Conservation (phyloP, 2,797 vertebrate species). For the Hyperoplus lanceolatus region DNA sequence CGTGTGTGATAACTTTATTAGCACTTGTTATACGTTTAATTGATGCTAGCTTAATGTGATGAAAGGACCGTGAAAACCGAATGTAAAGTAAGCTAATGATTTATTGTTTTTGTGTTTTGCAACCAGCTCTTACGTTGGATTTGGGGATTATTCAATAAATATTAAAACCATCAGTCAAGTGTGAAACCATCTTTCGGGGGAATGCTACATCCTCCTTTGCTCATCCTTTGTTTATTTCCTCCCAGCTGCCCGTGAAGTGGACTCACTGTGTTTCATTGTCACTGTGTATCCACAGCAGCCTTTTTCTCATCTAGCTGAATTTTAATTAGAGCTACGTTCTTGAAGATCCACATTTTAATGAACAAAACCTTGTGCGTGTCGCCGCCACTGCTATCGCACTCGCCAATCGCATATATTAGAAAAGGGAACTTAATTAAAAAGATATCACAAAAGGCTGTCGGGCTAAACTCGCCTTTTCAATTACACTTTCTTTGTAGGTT, state of each 20-base stretch:
- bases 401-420: constrained; percentile 70
- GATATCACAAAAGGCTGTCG: constrained; percentile 82
- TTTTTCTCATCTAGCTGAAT: constrained; percentile 63
- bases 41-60: too few species aligned
- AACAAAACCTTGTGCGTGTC: constrained; percentile 72
- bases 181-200: too few species aligned
- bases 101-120: too few species aligned
- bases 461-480: constrained; percentile 81
- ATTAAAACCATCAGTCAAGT: too few species aligned
- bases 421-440: constrained; percentile 86
- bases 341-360: constrained; percentile 79
- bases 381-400: constrained; percentile 60
- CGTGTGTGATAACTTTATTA: too few species aligned
- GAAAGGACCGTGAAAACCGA: too few species aligned
- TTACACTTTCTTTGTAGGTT: constrained; percentile 76
- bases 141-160: too few species aligned
- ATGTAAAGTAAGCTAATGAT: too few species aligned
- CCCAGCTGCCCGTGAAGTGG: constrained; percentile 53
- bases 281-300: constrained; percentile 46
- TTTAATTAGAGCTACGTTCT: constrained; percentile 81
- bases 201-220: not conserved
- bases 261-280: constrained; percentile 17
- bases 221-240: constrained; percentile 19
- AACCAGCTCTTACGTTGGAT: too few species aligned
- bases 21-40: too few species aligned